A percentile compares a stretch with the other conserved stretches of the same genome.
Conservation (phyloP, 2,797 vertebrate genomes). For the Pyrocephalus nanus region DNA sequence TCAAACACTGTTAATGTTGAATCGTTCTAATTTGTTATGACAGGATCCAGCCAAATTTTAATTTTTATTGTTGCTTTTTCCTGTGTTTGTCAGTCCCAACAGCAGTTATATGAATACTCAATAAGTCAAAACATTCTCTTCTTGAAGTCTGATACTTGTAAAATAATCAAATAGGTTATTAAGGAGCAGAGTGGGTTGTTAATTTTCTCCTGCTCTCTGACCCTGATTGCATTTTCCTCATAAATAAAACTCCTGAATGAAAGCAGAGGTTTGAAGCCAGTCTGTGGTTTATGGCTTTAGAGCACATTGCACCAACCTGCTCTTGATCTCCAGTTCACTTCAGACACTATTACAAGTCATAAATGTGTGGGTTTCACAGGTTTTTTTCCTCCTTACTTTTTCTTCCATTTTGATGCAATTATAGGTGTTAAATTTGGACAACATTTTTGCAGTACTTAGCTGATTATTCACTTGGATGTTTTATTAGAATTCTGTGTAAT, state of each 20-base stretch:
- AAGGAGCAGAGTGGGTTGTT: neutral
- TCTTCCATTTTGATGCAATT: neutral
- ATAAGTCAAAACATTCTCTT: neutral
- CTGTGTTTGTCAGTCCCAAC: neutral
- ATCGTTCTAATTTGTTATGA: neutral
- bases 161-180: neutral
- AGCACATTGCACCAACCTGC: neutral
- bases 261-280: neutral
- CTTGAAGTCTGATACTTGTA: neutral
- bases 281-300: neutral
- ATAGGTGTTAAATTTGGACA: neutral
- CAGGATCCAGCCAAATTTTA: neutral
- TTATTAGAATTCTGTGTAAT: neutral
- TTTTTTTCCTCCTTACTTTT: neutral
- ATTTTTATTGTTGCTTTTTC: neutral
- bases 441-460: neutral
- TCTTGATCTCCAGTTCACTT: neutral
- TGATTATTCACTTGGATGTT: neutral
- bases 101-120: neutral
- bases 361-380: neutral
- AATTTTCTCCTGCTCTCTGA: neutral
- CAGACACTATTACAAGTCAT: neutral
- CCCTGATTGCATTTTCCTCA: neutral
- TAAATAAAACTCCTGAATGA: neutral
- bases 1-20: neutral